Base-by-base conservation (phyloP, 2,113 vertebrate species). In the Anser cygnoides region DNA sequence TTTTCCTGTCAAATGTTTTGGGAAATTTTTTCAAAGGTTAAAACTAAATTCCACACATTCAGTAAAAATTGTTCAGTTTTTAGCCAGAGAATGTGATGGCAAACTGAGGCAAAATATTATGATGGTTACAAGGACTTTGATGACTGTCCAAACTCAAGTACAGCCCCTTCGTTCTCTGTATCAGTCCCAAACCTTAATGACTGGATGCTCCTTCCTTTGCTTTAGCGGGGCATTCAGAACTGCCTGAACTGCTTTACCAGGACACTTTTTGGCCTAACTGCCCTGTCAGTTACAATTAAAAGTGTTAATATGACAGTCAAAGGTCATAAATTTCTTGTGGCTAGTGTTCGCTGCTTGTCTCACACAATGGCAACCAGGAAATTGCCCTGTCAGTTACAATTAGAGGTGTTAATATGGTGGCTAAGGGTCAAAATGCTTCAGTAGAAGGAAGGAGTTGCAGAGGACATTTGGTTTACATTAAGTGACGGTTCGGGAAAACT, bases 381-480 rank as follows among this genome's bases (percentile, higher is more conserved):
- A 97, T 97, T 97, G 96, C 89, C 95, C 96, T 97, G 96, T 97
- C 96, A 97, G 84, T 97, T 97, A 97, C 95, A 97, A 97, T 97
- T 97, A 97, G 95, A 96, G 94, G 96, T 96, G 96, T 96, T 97
- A 97, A 97, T 97, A 95, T 95, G 96, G 95, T 96, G 87, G 63
- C 75, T 79, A 94, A 80, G 96, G 96, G 96, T 96, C 96, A 97
- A 87, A 95, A 94, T 79, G 81, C 91, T 96, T 87, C 91, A 55
- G 84, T 18, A 80, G 81, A 70, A 92, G 84, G 89, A 83, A 82
- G 67, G 71, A 91, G 84, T 79, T 95, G 90, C 58, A n/a, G 70
- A 58, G 67, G 87, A 95, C 96, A 96, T 97, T 97, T 97, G 96
- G 96, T 97, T 96, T 96, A 94, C 91, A 91, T 97, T 97, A 97